Evolutionary conservation across 2,888 invertebrate species (phyloP).

Genomic region (Synergus gifuensis): DNA sequence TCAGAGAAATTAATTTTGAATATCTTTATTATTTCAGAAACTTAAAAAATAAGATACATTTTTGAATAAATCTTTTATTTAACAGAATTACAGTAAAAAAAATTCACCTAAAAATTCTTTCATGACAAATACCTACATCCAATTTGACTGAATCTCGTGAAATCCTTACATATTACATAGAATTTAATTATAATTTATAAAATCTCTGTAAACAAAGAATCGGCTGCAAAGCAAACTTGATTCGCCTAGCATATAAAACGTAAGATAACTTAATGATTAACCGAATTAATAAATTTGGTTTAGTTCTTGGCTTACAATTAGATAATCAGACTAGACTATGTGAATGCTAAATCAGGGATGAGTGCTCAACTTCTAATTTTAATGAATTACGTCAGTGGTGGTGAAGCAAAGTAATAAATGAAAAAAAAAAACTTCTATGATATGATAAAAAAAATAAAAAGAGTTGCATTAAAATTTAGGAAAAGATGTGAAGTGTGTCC

Average conservation of each 20-base stretch:
- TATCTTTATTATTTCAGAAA: neutral
- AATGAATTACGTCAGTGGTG: neutral
- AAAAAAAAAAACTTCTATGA: slow-evolving; percentile 5
- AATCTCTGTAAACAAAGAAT: slow-evolving; percentile 25
- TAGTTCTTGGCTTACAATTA: slow-evolving; percentile 34
- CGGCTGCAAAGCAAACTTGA: slow-evolving; percentile 4
- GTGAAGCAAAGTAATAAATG: neutral
- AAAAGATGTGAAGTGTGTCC: neutral
- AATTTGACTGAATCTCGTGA: neutral
- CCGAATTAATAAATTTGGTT: slow-evolving; percentile 26
- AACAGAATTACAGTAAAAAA: slow-evolving; percentile 37
- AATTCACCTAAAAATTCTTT: slow-evolving; percentile 11
- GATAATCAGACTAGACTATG: slow-evolving; percentile 37
- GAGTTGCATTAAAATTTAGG: neutral
- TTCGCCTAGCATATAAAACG: slow-evolving; percentile 10
- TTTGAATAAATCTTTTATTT: slow-evolving; percentile 19
- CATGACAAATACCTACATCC: slow-evolving; percentile 14
- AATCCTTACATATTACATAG: slow-evolving; percentile 16
- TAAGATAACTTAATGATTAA: slow-evolving; percentile 30
- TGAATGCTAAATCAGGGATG: slow-evolving; percentile 47
- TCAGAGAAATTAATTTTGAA: too few species aligned
- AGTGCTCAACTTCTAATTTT: slow-evolving; percentile 14
- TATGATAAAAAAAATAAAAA: neutral
- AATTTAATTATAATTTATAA: slow-evolving; percentile 15
- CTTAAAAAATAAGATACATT: neutral